These are phyloP conservation scores for Hybos culiciformis DNA, from an alignment of 2,888 invertebrate species.

Conservation along the genomic window DNA sequence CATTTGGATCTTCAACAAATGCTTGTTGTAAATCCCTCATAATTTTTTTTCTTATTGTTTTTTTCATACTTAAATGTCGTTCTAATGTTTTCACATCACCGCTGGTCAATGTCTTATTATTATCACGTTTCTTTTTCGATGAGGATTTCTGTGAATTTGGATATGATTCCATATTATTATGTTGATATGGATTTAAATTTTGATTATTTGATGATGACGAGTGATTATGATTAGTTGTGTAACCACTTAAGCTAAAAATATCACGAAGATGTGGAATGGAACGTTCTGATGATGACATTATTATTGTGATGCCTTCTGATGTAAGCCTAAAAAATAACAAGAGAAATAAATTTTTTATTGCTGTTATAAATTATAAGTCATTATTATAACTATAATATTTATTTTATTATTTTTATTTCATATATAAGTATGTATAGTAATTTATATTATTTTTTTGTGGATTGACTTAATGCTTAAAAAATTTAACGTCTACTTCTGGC, in stretches of 20 bases:
- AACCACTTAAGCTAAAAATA: constrained; percentile 50
- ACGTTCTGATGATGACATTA: constrained; percentile 52
- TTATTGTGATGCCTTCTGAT: not conserved
- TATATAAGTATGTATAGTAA: too few relatives aligned
- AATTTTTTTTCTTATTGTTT: constrained; percentile 71
- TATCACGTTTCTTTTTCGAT: constrained; percentile 45
- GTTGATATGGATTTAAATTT: constrained; percentile 7
- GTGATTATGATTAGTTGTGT: constrained; percentile 29
- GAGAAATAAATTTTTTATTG: not conserved
- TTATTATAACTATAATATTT: too few relatives aligned
- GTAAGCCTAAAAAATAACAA: not conserved
- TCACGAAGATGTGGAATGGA: constrained; percentile 65
- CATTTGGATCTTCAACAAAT: constrained; percentile 57
- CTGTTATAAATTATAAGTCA: too few relatives aligned
- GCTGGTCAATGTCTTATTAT: constrained; percentile 50
- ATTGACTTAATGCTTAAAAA: too few relatives aligned
- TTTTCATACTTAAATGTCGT: constrained; percentile 74
- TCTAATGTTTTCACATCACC: constrained; percentile 62
- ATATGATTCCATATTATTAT: constrained; percentile 23
- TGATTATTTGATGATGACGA: constrained; percentile 11
- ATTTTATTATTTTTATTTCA: too few relatives aligned
- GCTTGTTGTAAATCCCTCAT: constrained; percentile 70
- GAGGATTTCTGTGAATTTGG: constrained; percentile 22
- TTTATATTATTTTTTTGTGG: too few relatives aligned
- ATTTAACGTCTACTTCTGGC: too few relatives aligned